These are phyloP conservation scores for Okapia johnstoni DNA, from an alignment of 2,113 vertebrate species.

Conservation along the genomic window DNA sequence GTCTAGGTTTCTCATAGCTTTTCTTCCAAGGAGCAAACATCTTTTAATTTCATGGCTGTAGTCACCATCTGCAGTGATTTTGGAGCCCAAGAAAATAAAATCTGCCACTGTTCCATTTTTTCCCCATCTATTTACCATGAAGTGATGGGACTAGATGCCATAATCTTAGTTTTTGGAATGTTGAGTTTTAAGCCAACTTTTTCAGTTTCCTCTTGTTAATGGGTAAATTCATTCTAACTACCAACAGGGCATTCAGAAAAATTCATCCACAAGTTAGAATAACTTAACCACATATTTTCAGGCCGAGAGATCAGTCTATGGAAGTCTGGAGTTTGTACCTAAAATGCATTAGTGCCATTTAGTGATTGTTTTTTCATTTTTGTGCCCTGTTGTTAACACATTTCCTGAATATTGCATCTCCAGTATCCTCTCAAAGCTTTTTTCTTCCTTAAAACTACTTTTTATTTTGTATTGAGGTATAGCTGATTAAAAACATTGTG, in stretches of 20 bases:
- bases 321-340: background rate
- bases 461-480: background rate
- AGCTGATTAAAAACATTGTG: background rate
- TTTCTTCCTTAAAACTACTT: background rate
- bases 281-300: background rate
- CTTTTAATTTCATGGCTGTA: background rate
- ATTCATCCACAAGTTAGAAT: background rate
- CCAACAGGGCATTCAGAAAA: background rate
- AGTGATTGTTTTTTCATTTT: background rate
- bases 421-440: background rate
- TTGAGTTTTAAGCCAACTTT: background rate
- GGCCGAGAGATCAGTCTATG: background rate
- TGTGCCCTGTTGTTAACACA: background rate
- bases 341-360: background rate
- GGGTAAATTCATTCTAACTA: background rate
- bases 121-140: background rate
- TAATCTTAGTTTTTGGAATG: background rate
- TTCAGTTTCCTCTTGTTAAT: background rate
- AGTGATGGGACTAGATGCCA: background rate
- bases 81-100: background rate
- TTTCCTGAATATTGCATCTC: background rate
- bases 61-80: background rate
- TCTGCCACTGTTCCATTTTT: background rate
- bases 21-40: background rate
- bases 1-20: background rate